Conservation (phyloP, 1,140 invertebrate genomes). For the Holcopasites calliopsidis region DNA sequence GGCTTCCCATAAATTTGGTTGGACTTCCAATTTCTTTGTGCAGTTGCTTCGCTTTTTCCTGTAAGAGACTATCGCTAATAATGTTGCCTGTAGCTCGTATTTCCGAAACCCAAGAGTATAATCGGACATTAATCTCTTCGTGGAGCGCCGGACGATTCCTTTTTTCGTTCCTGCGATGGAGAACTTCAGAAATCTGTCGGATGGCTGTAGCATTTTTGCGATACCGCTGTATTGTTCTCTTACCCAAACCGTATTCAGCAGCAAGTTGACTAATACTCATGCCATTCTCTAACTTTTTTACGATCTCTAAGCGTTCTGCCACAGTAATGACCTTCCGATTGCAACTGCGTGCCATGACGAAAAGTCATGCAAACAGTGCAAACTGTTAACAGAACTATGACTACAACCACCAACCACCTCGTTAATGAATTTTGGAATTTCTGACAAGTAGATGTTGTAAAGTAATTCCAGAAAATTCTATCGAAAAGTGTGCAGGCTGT, state of each 20-base stretch:
- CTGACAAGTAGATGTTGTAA: too few relatives aligned
- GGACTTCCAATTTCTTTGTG: neutral
- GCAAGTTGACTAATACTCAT: neutral
- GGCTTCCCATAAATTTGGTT: neutral
- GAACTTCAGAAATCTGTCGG: neutral
- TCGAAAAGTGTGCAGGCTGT: too few relatives aligned
- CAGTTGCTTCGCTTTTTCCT: neutral
- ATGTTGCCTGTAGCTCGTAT: neutral
- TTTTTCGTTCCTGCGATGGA: neutral
- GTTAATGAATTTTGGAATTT: too few relatives aligned
- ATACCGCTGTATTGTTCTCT: constrained; percentile 2
- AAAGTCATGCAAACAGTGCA: too few relatives aligned
- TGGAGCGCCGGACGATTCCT: neutral
- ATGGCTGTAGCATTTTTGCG: neutral
- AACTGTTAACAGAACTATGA: too few relatives aligned
- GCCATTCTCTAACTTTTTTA: neutral
- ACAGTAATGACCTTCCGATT: neutral
- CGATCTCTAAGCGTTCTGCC: constrained; percentile 1
- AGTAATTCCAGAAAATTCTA: too few relatives aligned
- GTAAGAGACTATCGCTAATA: neutral
- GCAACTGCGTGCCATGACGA: too few relatives aligned
- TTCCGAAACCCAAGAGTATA: neutral
- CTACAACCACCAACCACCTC: too few relatives aligned
- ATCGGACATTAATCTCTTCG: neutral
- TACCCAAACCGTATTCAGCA: neutral